These are phyloP conservation scores for Gorsachius magnificus DNA, from an alignment of 2,797 vertebrate genomes.

Conservation along the genomic window DNA sequence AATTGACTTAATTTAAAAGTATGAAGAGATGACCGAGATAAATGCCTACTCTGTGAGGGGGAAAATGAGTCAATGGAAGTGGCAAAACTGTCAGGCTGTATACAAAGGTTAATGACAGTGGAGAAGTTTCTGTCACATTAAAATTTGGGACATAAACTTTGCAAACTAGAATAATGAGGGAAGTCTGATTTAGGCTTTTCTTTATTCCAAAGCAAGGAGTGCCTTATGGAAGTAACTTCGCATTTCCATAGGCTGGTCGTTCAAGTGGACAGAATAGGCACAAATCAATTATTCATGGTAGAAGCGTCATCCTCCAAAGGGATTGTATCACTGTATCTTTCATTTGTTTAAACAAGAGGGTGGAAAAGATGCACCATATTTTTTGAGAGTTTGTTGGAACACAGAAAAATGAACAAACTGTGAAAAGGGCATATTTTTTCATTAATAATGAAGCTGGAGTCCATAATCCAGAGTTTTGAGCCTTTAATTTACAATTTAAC, in stretches of 20 bases:
- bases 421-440: conserved; percentile 44
- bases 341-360: neutral
- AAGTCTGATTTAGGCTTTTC: neutral
- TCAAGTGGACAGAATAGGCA: neutral
- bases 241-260: neutral
- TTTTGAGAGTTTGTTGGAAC: neutral
- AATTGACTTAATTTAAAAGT: neutral
- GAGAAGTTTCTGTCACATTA: neutral
- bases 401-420: conserved; percentile 1
- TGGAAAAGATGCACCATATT: neutral
- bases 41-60: neutral
- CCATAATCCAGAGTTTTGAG: conserved; percentile 59
- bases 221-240: neutral
- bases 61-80: neutral
- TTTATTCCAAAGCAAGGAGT: neutral
- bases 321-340: neutral
- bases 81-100: neutral
- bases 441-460: conserved; percentile 56
- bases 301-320: neutral
- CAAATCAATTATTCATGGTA: conserved; percentile 1
- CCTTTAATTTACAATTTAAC: conserved; percentile 69
- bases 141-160: neutral
- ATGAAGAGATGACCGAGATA: neutral
- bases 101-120: neutral
- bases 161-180: neutral